phyloP scores from a whole-genome alignment of 2,113 vertebrate species.

The Geococcyx californianus region DNA sequence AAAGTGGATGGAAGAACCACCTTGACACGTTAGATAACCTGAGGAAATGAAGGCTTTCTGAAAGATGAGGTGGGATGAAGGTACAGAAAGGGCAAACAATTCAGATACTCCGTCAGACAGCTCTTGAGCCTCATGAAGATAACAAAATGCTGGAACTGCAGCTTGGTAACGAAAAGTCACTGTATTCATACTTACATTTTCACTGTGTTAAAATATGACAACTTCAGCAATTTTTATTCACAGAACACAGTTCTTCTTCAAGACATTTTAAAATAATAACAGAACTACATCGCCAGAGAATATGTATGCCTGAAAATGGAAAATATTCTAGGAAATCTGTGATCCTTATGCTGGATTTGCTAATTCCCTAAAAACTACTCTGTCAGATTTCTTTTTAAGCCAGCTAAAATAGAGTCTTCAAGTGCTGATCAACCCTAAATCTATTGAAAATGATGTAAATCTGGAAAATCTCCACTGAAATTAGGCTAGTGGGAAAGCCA shows the following conservation, averaged over 20 bases:
- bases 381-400: not conserved
- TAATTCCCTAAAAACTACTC: not conserved
- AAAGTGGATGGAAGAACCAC: not conserved
- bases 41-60: not conserved
- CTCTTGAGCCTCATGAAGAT: not conserved
- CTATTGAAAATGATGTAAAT: not conserved
- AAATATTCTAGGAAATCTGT: not conserved
- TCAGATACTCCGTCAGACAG: not conserved
- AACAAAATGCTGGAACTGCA: not conserved
- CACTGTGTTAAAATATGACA: not conserved
- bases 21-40: not conserved
- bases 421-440: not conserved
- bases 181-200: not conserved
- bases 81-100: not conserved
- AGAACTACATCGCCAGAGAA: not conserved
- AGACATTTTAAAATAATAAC: not conserved
- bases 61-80: not conserved
- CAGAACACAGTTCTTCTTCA: not conserved
- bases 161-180: not conserved
- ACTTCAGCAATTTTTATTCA: not conserved
- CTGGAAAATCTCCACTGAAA: not conserved
- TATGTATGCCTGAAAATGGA: not conserved
- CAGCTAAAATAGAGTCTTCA: not conserved
- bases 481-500: not conserved
- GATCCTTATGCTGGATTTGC: not conserved